Evolutionary conservation across 2,797 vertebrate genomes (phyloP).

Genomic region (Chiloscyllium punctatum): DNA sequence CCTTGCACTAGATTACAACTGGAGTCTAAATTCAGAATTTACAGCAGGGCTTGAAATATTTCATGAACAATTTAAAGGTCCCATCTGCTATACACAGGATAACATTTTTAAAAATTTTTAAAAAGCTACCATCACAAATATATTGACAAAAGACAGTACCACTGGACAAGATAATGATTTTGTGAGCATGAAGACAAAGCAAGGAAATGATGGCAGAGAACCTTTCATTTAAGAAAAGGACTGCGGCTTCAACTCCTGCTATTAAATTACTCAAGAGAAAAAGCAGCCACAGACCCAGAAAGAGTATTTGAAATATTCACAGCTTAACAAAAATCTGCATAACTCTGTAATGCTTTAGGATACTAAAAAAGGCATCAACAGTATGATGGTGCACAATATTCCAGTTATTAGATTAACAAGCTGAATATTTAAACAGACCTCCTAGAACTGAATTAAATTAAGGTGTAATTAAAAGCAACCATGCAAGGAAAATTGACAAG

Average conservation of each 20-base stretch:
- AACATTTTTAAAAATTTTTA: no score
- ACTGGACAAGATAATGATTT: neutral
- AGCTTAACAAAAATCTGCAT: slow-evolving; percentile 36
- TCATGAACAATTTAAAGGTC: neutral
- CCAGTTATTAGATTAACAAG: slow-evolving; percentile 35
- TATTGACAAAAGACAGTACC: neutral
- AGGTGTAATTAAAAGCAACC: slow-evolving; percentile 36
- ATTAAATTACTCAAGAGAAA: neutral
- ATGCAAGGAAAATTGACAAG: slow-evolving; percentile 36
- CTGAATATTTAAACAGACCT: slow-evolving; percentile 36
- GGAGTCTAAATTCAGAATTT: neutral
- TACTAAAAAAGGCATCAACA: slow-evolving; percentile 30
- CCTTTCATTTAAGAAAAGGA: neutral
- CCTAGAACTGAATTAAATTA: slow-evolving; percentile 38
- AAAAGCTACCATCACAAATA: neutral
- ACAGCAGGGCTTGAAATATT: neutral
- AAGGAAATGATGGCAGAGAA: neutral
- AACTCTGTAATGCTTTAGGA: slow-evolving; percentile 29
- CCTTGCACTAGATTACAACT: neutral
- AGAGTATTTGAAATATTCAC: slow-evolving; percentile 27
- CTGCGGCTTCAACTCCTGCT: neutral
- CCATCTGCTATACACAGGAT: neutral
- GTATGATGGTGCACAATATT: slow-evolving; percentile 13
- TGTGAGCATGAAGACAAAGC: neutral
- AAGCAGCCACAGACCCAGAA: neutral